Conservation (phyloP, 2,888 invertebrate species). For the Fragum whitleyi region DNA sequence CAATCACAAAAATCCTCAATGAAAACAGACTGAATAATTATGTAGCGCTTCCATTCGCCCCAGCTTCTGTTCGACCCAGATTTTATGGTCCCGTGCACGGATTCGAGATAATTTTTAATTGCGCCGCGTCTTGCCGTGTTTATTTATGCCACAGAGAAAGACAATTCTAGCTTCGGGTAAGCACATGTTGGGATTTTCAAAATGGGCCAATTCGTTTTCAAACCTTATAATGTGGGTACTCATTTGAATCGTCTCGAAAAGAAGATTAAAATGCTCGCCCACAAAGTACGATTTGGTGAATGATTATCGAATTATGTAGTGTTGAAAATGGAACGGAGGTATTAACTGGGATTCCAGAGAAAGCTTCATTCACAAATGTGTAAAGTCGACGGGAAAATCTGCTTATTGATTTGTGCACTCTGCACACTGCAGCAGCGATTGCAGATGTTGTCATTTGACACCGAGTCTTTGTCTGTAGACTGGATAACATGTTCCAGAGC, state of each 20-base stretch:
- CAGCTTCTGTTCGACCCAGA: background rate
- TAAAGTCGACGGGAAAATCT: background rate
- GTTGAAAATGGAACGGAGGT: too few relatives aligned
- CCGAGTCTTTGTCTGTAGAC: background rate
- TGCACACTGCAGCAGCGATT: slow-evolving; percentile 2
- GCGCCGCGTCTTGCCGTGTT: slow-evolving; percentile 1
- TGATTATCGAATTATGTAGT: too few relatives aligned
- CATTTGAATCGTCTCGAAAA: too few relatives aligned
- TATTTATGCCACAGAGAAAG: background rate
- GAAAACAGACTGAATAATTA: background rate
- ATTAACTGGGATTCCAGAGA: background rate
- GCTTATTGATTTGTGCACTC: background rate
- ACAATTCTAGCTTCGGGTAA: background rate
- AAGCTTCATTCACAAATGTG: slow-evolving; percentile 1
- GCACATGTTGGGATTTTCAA: too few relatives aligned
- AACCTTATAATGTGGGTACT: too few relatives aligned
- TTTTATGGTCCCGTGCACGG: background rate
- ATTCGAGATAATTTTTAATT: slow-evolving; percentile 4
- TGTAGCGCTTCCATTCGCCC: background rate
- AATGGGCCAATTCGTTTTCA: too few relatives aligned
- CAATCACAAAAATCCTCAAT: background rate
- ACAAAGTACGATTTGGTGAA: too few relatives aligned
- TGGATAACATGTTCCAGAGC: background rate
- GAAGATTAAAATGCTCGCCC: too few relatives aligned
- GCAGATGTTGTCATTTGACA: slow-evolving; percentile 10